These are phyloP conservation scores for Furnarius figulus DNA, from an alignment of 2,113 vertebrate species.

Conservation along the genomic window DNA sequence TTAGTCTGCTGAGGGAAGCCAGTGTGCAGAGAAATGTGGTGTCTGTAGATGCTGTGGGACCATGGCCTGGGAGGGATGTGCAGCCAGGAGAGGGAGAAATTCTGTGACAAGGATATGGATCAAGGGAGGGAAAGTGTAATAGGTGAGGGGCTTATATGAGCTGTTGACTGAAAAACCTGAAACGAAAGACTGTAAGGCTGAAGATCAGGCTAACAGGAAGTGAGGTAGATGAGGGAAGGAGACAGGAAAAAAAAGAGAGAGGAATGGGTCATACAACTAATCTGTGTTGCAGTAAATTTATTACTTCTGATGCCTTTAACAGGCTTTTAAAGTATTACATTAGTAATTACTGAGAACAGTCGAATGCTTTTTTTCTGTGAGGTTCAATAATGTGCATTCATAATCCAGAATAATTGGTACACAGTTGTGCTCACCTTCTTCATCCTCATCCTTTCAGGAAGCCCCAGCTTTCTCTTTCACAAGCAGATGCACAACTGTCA, in stretches of 20 bases:
- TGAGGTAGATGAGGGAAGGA: neutral
- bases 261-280: neutral
- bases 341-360: neutral
- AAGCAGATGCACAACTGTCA: neutral
- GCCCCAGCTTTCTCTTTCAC: neutral
- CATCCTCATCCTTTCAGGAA: neutral
- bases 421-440: neutral
- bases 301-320: neutral
- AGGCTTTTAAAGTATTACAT: neutral
- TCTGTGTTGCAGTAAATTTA: rapidly evolving
- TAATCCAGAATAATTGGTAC: neutral
- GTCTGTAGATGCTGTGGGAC: neutral
- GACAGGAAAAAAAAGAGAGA: neutral
- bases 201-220: neutral
- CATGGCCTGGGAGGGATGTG: neutral
- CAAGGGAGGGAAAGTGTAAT: neutral
- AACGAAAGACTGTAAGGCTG: neutral
- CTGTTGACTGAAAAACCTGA: neutral
- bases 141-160: neutral
- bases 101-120: neutral
- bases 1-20: neutral
- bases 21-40: neutral
- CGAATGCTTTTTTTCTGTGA: neutral
- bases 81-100: neutral
- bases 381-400: neutral